Evolutionary conservation across 2,888 invertebrate genomes (phyloP), one percentile per base, ranked within the genome.

Genomic region (Diploptera punctata): DNA sequence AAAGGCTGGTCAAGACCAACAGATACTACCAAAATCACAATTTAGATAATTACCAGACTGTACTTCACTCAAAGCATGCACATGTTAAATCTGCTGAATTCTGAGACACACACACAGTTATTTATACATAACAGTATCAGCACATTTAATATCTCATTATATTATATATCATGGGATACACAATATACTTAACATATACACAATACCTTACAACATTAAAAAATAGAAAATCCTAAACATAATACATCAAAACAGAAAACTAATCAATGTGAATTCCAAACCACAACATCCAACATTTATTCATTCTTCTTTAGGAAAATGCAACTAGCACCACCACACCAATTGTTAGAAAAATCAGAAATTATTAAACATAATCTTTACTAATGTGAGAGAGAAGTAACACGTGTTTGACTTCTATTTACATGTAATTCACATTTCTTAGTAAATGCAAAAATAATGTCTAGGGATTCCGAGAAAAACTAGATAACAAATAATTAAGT

Each of bases 1-100:
- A n/a, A n/a, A n/a, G n/a, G n/a, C n/a, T n/a, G n/a, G n/a, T n/a
- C n/a, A n/a, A n/a, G n/a, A n/a, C n/a, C n/a, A n/a, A n/a, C n/a
- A n/a, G n/a, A n/a, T n/a, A n/a, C n/a, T n/a, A n/a, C n/a, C n/a
- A n/a, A n/a, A n/a, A n/a, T n/a, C n/a, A n/a, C n/a, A n/a, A n/a
- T n/a, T n/a, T n/a, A n/a, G n/a, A n/a, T n/a, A n/a, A n/a, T 57
- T 57, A 57, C 57, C 57, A 57, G 26, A 57, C 29, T 57, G 57
- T 29, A 57, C 57, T 57, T n/a, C 26, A n/a, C 26, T 4, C 9
- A 13, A 24, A 16, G 31, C 57, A 57, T 57, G 57, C 57, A 57
- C 0, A 57, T 10, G 9, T 21, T 52, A 9, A 19, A 19, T 52
- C n/a, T 33, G 33, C 10, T 7, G 5, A 5, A 7, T 21, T 29